Percentiles rank a stretch among this genome's conserved stretches.
Conservation (phyloP, 2,113 vertebrate genomes). For the Mustela nigripes region DNA sequence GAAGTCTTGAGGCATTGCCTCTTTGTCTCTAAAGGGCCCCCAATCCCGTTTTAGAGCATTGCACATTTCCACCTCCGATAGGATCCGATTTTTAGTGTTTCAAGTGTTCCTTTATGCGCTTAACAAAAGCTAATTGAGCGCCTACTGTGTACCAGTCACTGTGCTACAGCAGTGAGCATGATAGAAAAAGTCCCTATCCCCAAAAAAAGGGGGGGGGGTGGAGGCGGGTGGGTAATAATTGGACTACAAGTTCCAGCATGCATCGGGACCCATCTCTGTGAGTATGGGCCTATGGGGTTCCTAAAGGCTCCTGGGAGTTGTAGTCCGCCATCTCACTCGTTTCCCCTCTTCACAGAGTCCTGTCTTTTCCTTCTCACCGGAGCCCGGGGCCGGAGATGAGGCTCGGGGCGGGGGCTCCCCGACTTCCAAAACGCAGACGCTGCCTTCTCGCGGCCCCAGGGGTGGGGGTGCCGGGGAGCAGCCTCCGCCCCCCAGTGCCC, state of each 20-base stretch:
- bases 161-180: background rate
- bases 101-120: background rate
- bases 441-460: conserved; percentile 92
- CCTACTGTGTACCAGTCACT: background rate
- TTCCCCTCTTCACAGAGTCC: conserved; percentile 91
- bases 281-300: rapidly evolving
- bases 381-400: conserved; percentile 87
- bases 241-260: conserved; percentile 48
- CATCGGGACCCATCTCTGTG: background rate
- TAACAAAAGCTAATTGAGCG: background rate
- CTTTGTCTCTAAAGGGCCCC: background rate
- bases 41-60: background rate
- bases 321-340: conserved; percentile 17
- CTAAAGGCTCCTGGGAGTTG: background rate
- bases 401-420: conserved; percentile 86
- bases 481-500: conserved; percentile 91
- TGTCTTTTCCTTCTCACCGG: conserved; percentile 95
- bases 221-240: too few relatives aligned
- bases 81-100: background rate
- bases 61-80: background rate
- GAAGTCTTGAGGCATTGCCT: background rate
- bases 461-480: conserved; percentile 89
- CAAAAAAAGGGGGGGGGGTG: background rate
- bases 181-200: too few relatives aligned
- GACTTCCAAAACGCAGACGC: conserved; percentile 95